Evolutionary conservation across 2,888 invertebrate species (phyloP), one percentile per base, ranked within the genome.

Genomic region (Coenonympha glycerion): DNA sequence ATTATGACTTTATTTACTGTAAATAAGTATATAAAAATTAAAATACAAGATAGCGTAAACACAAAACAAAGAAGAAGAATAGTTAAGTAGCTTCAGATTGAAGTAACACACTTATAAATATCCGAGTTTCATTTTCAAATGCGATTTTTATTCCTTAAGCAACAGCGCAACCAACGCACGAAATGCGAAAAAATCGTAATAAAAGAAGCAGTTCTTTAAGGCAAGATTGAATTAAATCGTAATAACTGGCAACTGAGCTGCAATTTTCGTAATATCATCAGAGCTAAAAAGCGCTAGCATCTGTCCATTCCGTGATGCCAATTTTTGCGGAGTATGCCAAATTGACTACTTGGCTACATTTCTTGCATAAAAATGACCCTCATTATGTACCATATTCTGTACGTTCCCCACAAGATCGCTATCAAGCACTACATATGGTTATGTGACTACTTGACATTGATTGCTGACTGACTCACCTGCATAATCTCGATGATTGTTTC

Each of bases 271-370:
- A 54, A 60, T 61, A 58, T 56, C 57, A 59, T 57, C 55, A 49
- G 49, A 57, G 57, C 58, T 60, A 61, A 60, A 58, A 59, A 57
- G 52, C 50, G 47, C 54, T 52, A 52, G 58, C 60, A 61, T 61
- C 60, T 61, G 61, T 57, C 56, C 60, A 49, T 52, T 56, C 54
- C 48, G 49, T 57, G 53, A 55, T 56, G 61, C 61, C 60, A 60
- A 58, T 55, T 60, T 57, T 54, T 60, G 53, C 55, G 48, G 55
- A 59, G 57, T 57, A 58, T 58, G 55, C 58, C 59, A 59, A 59
- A 57, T 59, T 55, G 56, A 56, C 53, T 56, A 58, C 58, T 60
- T 60, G 59, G 59, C 58, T 58, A 55, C 57, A 53, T 52, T 48
- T 53, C 57, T 49, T 57, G 59, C 55, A 59, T 59, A 55, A 59